Base-by-base conservation (phyloP, 2,113 vertebrate species). In the Brienomyrus brachyistius region DNA sequence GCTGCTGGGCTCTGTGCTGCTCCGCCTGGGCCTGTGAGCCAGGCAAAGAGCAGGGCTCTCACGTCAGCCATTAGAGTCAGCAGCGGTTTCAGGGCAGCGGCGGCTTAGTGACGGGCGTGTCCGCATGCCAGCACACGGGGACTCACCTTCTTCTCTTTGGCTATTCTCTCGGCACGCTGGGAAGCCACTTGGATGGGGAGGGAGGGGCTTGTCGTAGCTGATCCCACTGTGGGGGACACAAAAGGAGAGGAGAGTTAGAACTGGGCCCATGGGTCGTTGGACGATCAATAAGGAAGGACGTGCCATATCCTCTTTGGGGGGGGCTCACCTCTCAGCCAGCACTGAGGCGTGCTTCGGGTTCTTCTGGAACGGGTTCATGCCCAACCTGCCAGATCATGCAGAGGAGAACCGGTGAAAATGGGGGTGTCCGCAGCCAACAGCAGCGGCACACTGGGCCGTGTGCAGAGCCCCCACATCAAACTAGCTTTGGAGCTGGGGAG, bases 321-420 rank as follows among this genome's bases (percentile, higher is more conserved):
- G 52, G 0, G 5, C 93, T 91, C 70, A 98, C 97, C 98, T 98
- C 95, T 98, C 98, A 91, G 97, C 94, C 86, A 98, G 94, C 87
- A 98, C 98, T 0, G 97, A 98, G 0, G 98, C 97, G 77, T 98
- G 97, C 91, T 98, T 98, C 74, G 97, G 97, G 92, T 98, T 98
- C 95, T 98, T 98, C 96, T 98, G 98, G 94, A 98, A 98, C 17
- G 98, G 97, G 94, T 98, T 98, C 97, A 98, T 98, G 87, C 98
- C 97, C 43, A 98, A 95, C 52, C 98, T 98, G 93, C 90, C 93
- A 94, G 66, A 3, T 91, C 56, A 90, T 40, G 35, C 74, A 80
- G 74, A 80, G 40, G 10, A 80, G 35, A 19, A 19, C 74, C 31
- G 1, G 74, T 80, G 31, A 80, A 80, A 80, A 43, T 15, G 13